Evolutionary conservation across 2,888 invertebrate genomes (phyloP).

Genomic region (Choristoneura rosaceana): DNA sequence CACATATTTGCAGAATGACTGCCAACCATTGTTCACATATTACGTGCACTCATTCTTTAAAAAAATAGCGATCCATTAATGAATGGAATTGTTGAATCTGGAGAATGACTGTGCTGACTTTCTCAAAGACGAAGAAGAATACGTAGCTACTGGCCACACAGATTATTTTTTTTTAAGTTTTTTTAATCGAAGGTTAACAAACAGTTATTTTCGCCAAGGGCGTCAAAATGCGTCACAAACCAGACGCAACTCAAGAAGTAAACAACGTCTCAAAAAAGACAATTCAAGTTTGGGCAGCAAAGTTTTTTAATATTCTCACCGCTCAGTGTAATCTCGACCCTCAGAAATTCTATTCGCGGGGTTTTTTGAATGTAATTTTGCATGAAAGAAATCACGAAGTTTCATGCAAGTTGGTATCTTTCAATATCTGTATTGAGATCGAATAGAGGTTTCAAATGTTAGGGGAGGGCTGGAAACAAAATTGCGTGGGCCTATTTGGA

Average conservation of each 20-base stretch:
- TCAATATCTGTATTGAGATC: slow-evolving; percentile 58
- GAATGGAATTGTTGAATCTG: too few relatives aligned
- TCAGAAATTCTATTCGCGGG: slow-evolving; percentile 71
- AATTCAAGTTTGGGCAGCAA: slow-evolving; percentile 75
- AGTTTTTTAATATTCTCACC: slow-evolving; percentile 84
- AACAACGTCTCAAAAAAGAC: slow-evolving; percentile 80
- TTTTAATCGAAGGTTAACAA: neutral
- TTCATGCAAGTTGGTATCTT: slow-evolving; percentile 65
- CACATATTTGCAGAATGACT: too few relatives aligned
- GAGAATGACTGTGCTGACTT: too few relatives aligned
- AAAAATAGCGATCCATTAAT: too few relatives aligned
- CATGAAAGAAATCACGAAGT: slow-evolving; percentile 81
- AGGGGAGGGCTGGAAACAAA: slow-evolving; percentile 5
- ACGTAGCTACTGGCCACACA: neutral
- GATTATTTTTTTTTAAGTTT: neutral
- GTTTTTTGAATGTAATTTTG: slow-evolving; percentile 78
- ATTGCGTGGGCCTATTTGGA: slow-evolving; percentile 10
- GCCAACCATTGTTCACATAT: too few relatives aligned
- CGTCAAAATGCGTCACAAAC: slow-evolving; percentile 41
- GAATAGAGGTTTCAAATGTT: slow-evolving; percentile 12
- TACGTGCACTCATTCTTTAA: too few relatives aligned
- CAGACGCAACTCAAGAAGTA: slow-evolving; percentile 56
- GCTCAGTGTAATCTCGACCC: slow-evolving; percentile 77
- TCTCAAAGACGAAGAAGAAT: too few relatives aligned
- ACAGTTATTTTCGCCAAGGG: neutral